phyloP scores from a whole-genome alignment of 2,888 invertebrate genomes.

The Glyphotaelius pellucidus region DNA sequence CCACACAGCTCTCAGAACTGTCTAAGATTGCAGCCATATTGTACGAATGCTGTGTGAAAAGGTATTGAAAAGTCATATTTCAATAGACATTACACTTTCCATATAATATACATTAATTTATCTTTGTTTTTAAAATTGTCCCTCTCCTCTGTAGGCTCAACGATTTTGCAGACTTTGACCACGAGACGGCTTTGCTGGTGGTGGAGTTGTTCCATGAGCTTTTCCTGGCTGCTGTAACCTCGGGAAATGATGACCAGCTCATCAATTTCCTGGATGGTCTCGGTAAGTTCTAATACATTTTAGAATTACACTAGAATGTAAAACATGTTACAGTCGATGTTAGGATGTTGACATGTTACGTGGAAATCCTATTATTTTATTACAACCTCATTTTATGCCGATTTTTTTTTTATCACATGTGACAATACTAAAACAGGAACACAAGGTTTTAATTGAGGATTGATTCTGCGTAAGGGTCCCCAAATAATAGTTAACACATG shows the following conservation, averaged over 20 bases:
- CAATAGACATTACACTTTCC: too few species aligned
- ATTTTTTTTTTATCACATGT: too few species aligned
- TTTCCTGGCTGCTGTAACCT: slow-evolving; percentile 35
- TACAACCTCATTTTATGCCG: too few species aligned
- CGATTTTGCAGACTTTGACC: slow-evolving; percentile 62
- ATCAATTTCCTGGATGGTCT: slow-evolving; percentile 52
- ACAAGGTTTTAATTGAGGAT: too few species aligned
- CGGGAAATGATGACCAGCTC: slow-evolving; percentile 49
- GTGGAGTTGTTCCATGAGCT: slow-evolving; percentile 60
- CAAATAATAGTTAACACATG: too few species aligned
- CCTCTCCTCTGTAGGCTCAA: slow-evolving; percentile 50
- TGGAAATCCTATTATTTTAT: too few species aligned
- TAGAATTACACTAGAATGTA: too few species aligned
- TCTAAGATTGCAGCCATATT: slow-evolving; percentile 40
- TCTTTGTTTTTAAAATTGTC: neutral
- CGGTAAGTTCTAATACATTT: slow-evolving; percentile 42
- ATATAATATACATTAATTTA: too few species aligned
- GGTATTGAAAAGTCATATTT: slow-evolving; percentile 34
- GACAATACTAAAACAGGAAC: too few species aligned
- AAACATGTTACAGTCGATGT: too few species aligned
- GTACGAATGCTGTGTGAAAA: slow-evolving; percentile 51
- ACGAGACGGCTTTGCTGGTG: slow-evolving; percentile 59
- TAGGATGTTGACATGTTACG: too few species aligned
- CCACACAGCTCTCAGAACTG: neutral
- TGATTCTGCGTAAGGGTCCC: too few species aligned